Evolutionary conservation across 2,113 vertebrate genomes (phyloP).

Genomic region (Pardalotus punctatus): DNA sequence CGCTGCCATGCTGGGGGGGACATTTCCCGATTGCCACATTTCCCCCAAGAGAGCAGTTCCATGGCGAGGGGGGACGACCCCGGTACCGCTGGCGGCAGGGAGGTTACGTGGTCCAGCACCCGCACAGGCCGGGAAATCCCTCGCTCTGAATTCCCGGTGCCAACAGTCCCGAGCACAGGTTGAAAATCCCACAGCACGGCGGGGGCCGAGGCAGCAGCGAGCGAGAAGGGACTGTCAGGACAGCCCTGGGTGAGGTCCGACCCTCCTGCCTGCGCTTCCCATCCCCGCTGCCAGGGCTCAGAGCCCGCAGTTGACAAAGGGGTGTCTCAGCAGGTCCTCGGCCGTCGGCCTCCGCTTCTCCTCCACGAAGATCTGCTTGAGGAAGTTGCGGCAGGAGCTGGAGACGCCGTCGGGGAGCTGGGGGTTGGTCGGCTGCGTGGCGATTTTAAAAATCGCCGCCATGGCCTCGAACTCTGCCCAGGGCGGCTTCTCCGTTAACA

Average conservation of each 20-base stretch:
- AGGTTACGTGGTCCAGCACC: neutral
- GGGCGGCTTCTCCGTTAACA: conserved; percentile 90
- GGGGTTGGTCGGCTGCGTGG: conserved; percentile 90
- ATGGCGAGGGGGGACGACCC: neutral
- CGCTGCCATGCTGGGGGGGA: neutral
- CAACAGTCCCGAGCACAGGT: neutral
- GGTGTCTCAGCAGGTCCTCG: conserved; percentile 82
- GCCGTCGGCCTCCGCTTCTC: conserved; percentile 89
- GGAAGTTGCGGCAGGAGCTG: conserved; percentile 82
- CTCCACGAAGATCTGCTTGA: conserved; percentile 88
- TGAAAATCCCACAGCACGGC: neutral
- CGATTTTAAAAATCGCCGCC: conserved; percentile 92
- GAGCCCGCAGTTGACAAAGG: conserved; percentile 83
- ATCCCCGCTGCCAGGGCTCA: conserved; percentile 43
- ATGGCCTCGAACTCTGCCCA: conserved; percentile 93
- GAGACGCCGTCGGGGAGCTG: conserved; percentile 83
- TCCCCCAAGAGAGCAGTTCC: neutral
- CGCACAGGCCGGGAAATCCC: neutral
- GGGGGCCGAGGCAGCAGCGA: neutral
- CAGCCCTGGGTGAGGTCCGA: neutral
- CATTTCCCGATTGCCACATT: neutral
- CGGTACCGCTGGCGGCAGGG: neutral
- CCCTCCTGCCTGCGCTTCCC: neutral
- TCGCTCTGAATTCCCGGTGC: neutral
- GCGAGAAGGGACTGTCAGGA: neutral